Percentiles rank a stretch among this genome's conserved stretches.
These are phyloP conservation scores for Vimba vimba DNA, from an alignment of 2,113 vertebrate species.

Conservation along the genomic window DNA sequence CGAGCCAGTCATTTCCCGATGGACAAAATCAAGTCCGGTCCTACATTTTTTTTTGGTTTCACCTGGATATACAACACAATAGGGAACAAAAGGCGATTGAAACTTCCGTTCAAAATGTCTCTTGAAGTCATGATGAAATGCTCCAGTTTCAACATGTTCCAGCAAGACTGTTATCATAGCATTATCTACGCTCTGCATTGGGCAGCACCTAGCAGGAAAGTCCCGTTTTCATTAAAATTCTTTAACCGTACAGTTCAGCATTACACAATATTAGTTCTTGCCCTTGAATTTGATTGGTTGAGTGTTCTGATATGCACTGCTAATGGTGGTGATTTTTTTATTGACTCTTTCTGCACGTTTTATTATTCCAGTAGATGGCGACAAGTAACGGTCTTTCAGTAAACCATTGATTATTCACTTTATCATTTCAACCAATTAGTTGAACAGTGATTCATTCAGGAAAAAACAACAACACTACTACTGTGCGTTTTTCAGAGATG, in stretches of 20 bases:
- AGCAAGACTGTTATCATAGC: conserved; percentile 1
- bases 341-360: background rate
- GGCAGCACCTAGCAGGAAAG: background rate
- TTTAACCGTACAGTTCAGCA: background rate
- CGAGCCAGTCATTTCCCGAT: too few species aligned
- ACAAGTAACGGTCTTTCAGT: background rate
- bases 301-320: background rate
- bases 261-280: background rate
- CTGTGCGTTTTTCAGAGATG: background rate
- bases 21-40: too few species aligned
- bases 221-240: background rate
- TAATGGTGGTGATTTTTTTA: background rate
- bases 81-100: too few species aligned
- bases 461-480: background rate
- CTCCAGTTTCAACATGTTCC: background rate
- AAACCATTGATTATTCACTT: background rate
- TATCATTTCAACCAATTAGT: background rate
- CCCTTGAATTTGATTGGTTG: background rate
- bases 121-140: background rate
- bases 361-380: background rate
- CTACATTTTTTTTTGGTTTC: too few species aligned
- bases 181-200: background rate
- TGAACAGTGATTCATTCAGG: background rate
- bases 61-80: too few species aligned
- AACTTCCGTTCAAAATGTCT: too few species aligned